Base-by-base conservation (phyloP, 1,140 invertebrate genomes). In the Mylabris phalerata region DNA sequence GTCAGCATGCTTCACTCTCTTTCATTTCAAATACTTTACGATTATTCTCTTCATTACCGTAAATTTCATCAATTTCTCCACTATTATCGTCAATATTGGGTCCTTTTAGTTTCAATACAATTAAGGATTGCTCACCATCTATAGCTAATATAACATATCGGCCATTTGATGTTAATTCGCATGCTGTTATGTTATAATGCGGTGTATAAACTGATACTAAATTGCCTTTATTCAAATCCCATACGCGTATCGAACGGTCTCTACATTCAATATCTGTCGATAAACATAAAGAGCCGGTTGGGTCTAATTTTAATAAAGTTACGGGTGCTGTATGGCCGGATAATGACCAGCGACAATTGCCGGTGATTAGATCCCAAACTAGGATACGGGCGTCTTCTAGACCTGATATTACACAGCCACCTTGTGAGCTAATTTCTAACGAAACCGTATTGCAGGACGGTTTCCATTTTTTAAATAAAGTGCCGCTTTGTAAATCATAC, bases 401-500 rank as follows among this genome's bases (percentile, higher is more conserved):
- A 1, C 87, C 88, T 56, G 87, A 89, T 27, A 93, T 83, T n/a
- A 93, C 89, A 71, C 88, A 89, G 55, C 84, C 82, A 63, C 87
- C 84, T 52, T 81, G 78, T 13, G 89, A 89, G 59, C 89, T 90
- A 70, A 93, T 91, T 59, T 88, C 87, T 58, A 93, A 76, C 9
- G 87, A 83, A 1, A 88, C 87, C 4, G 87, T 90, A 72, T 88
- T 87, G 57, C 84, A 84, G 43, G 83, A 84, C 1, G 89, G 88
- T 74, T 93, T 93, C 88, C 90, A 92, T 75, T 91, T 91, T 75
- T 92, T 92, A 75, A 93, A 93, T 60, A 93, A 71, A 2, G 90
- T 93, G n/a, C 91, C 91, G 64, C 88, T 92, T 76, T 90, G 87
- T n/a, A 94, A 78, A 75, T 94, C 91, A 73, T 93, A 94, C 26